Evolutionary conservation across 1,140 invertebrate genomes (phyloP).

Genomic region (Mesaphorura yosii): DNA sequence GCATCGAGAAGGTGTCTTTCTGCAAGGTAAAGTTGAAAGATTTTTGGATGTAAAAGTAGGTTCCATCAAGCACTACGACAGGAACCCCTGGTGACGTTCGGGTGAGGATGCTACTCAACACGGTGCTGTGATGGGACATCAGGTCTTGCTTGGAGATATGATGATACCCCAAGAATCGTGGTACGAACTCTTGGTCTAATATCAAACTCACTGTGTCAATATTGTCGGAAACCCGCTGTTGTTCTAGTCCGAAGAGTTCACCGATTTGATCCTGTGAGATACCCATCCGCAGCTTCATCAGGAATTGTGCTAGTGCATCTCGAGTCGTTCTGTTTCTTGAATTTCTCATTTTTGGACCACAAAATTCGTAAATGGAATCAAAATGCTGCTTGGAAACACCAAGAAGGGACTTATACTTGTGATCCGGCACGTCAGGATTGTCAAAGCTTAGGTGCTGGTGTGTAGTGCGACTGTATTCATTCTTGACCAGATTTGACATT

Average conservation of each 20-base stretch:
- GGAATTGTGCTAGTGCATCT: conserved; percentile 15
- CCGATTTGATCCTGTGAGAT: conserved; percentile 8
- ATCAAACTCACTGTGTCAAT: background rate
- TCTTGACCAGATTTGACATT: no score
- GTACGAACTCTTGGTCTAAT: conserved; percentile 9
- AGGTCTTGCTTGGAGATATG: background rate
- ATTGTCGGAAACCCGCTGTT: background rate
- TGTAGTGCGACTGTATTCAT: no score
- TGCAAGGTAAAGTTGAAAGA: background rate
- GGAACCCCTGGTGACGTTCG: background rate
- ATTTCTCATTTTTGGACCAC: no score
- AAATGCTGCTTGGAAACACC: no score
- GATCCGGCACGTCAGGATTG: no score
- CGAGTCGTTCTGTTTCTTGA: conserved; percentile 1
- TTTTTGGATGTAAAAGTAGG: conserved; percentile 13
- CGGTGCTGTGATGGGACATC: background rate
- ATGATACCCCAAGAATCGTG: conserved; percentile 4
- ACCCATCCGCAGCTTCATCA: conserved; percentile 15
- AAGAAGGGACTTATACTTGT: no score
- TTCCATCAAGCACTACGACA: conserved; percentile 2
- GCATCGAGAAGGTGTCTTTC: conserved; percentile 1
- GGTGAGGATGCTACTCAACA: background rate
- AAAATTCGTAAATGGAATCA: no score
- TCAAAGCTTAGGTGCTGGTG: no score
- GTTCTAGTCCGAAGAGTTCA: background rate